Conservation (phyloP, 2,888 invertebrate genomes). For the Steinernema carpocapsae region DNA sequence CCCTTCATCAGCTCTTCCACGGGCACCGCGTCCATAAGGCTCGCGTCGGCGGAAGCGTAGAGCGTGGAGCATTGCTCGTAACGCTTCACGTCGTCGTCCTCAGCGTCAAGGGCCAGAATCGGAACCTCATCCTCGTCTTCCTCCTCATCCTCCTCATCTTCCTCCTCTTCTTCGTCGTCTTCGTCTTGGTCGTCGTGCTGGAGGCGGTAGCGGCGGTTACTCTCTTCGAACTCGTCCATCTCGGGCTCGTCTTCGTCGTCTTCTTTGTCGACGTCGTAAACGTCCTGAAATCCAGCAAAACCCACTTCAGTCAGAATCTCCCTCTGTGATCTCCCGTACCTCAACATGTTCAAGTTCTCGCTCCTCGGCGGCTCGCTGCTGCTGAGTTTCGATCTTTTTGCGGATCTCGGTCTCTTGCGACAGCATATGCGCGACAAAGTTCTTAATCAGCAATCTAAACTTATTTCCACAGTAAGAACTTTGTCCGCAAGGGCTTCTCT, state of each 20-base stretch:
- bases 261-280: conserved; percentile 29
- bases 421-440: conserved; percentile 56
- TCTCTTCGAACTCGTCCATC: conserved; percentile 7
- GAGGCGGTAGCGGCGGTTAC: no score
- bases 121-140: conserved; percentile 32
- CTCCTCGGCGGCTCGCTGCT: conserved; percentile 7
- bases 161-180: conserved; percentile 30
- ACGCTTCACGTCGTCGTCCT: not conserved
- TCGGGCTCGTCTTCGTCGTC: conserved; percentile 39
- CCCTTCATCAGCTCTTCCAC: conserved; percentile 8
- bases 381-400: conserved; percentile 12
- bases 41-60: not conserved
- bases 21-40: conserved; percentile 22
- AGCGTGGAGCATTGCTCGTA: not conserved
- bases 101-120: not conserved
- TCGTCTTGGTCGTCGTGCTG: not conserved
- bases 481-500: not conserved
- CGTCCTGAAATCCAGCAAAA: conserved; percentile 38
- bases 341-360: conserved; percentile 7
- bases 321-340: not conserved
- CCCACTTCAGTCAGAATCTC: not conserved
- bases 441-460: conserved; percentile 51
- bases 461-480: not conserved
- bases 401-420: conserved; percentile 46
- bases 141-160: conserved; percentile 31